Percentiles rank a stretch among this genome's conserved stretches.
phyloP scores from a whole-genome alignment of 2,113 vertebrate species.

The Apaloderma vittatum region DNA sequence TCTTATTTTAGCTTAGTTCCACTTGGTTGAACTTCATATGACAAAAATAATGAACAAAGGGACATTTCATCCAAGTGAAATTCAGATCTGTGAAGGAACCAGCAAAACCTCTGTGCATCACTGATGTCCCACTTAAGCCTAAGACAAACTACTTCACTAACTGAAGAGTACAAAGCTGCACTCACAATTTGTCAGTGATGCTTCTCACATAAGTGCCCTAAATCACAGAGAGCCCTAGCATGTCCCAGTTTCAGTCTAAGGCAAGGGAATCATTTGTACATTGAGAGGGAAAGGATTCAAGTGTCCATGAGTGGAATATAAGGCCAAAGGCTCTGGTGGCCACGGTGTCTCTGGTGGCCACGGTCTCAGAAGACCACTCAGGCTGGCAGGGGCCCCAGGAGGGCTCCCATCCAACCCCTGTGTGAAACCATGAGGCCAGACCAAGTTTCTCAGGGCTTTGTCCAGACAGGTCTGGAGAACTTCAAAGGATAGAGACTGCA shows the following conservation, averaged over 20 bases:
- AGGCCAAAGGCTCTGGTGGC: neutral
- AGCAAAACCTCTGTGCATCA: neutral
- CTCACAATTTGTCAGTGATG: neutral
- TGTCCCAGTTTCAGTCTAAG: neutral
- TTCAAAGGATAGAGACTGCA: neutral
- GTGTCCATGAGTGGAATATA: neutral
- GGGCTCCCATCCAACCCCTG: neutral
- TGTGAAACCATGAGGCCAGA: neutral
- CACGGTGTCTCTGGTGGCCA: neutral
- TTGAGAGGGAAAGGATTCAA: neutral
- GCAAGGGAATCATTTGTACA: neutral
- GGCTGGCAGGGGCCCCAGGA: neutral
- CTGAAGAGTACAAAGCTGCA: neutral
- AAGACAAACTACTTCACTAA: neutral
- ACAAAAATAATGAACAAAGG: neutral
- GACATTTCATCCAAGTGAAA: neutral
- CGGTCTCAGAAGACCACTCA: neutral
- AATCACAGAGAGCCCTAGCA: neutral
- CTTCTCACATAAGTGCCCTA: neutral
- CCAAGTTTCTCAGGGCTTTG: neutral
- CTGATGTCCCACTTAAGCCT: neutral
- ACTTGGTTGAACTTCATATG: neutral
- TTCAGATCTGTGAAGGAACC: neutral
- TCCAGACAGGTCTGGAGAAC: neutral
- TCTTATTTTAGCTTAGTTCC: neutral